Percentiles rank a stretch among this genome's conserved stretches.
Evolutionary conservation across 1,140 invertebrate genomes (phyloP).

Genomic region (Camponotus vicinus): DNA sequence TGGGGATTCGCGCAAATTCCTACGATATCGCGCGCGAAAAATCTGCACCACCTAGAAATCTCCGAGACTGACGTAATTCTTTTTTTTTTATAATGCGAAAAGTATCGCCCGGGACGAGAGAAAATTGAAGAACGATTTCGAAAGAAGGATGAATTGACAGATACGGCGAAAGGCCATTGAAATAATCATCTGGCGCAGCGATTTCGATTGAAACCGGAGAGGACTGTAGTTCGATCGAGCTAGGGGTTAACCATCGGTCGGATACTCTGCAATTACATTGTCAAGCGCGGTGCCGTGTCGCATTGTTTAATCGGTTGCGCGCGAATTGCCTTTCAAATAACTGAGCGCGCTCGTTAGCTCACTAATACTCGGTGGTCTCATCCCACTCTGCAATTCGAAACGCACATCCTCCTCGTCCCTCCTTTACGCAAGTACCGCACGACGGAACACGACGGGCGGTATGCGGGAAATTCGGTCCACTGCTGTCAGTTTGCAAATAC

Average conservation of each 20-base stretch:
- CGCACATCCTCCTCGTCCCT: slow-evolving; percentile 19
- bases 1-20: not conserved
- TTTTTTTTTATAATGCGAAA: not conserved
- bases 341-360: slow-evolving; percentile 69
- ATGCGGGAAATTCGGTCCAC: slow-evolving; percentile 1
- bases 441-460: not conserved
- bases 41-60: no score
- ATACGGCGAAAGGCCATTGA: not conserved
- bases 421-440: not conserved
- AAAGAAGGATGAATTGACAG: not conserved
- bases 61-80: no score
- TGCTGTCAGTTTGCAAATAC: slow-evolving; percentile 9
- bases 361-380: slow-evolving; percentile 57
- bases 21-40: no score
- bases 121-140: not conserved
- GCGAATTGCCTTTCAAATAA: slow-evolving; percentile 73
- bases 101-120: not conserved
- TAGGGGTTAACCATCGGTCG: slow-evolving; percentile 46
- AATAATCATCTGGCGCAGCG: slow-evolving; percentile 14
- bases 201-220: slow-evolving; percentile 59
- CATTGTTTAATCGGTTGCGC: slow-evolving; percentile 72
- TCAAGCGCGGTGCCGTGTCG: slow-evolving; percentile 58
- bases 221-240: slow-evolving; percentile 24
- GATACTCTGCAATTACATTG: slow-evolving; percentile 62
- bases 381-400: slow-evolving; percentile 67